Evolutionary conservation across 2,113 vertebrate species (phyloP), one percentile per base, ranked within the genome.

Genomic region (Bubo scandiacus): DNA sequence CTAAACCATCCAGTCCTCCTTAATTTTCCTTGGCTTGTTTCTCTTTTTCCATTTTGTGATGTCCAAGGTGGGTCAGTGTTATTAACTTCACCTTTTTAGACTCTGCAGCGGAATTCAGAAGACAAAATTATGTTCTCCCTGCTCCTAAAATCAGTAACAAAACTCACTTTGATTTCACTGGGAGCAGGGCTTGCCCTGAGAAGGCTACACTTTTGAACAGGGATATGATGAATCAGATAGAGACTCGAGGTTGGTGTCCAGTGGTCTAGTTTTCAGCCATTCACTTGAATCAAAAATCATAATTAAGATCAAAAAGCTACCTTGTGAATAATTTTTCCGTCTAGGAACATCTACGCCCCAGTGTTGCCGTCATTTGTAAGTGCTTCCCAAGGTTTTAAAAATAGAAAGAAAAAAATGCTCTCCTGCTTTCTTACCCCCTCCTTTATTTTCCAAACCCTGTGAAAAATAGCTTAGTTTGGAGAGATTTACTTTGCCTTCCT

Each of bases 311-410:
- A 65, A 74, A 90, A 91, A 91, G 18, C 5, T 75, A 63, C 57
- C 30, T 87, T 67, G 11, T 42, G 40, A 87, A 73, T 57, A 0
- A 34, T 82, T 93, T 92, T 81, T 90, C 77, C 40, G 59, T 88
- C 58, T 96, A 92, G 89, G 86, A 87, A 85, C 49, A 82, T 91
- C 22, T 85, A 3, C 87, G 54, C 63, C 73, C 57, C 59, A 34
- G 77, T 75, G 36, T 77, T 91, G 58, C 81, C 30, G 38, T 75
- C 57, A 79, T 68, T 82, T 95, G 6, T 58, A 67, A 92, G 43
- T 54, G 36, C 47, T 96, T 97, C 92, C 86, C 95, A 95, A 93
- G 89, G 86, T 73, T 94, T 94, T 92, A 95, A 97, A 97, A 96
- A 95, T 89, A 97, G 97, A 96, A 94, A 65, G 93, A 94, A 96